Base-by-base conservation (phyloP, 1,140 invertebrate genomes). In the Saccostrea glomerata region DNA sequence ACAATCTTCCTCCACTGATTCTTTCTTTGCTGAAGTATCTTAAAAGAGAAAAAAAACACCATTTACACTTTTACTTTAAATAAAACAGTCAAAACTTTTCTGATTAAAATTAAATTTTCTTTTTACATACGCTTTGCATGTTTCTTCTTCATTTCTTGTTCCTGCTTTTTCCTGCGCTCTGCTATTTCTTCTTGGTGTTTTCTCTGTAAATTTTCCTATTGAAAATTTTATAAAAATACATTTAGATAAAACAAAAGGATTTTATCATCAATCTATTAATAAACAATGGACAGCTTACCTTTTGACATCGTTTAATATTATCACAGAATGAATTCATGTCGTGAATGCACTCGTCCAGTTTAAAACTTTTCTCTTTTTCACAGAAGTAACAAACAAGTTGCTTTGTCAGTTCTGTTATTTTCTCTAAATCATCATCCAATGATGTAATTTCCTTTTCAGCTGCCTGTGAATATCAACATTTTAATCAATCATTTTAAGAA, bases 361-460 rank as follows among this genome's bases (percentile, higher is more conserved):
- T 94, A 73, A 95, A 95, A 2, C 88, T 89, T 15, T 92, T 92
- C 47, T 93, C 93, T 73, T 94, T 93, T 90, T 95, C 94, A 90
- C 93, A 95, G 86, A 94, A 95, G 91, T 93, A 94, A 23, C 89
- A 60, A 15, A 92, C 91, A 82, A 94, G 87, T 84, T 93, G 92
- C 11, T 90, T 87, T n/a, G 92, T 90, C 60, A 95, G 85, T 11
- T 96, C 95, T 91, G 98, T 98, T 12, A 99, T 96, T 93, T 98
- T 97, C 73, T 97, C 96, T 96, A 98, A 97, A 88, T 97, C 97
- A 82, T 96, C 95, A 93, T 98, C 97, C 36, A 98, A 95, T 17
- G 96, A 96, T 12, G 96, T 94, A 85, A 98, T 96, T 94, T 98
- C 97, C 92, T 96, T 96, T 92, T 97, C 96, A 5, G 92, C 90